Conservation (phyloP, 2,888 invertebrate genomes). For the Orthosia incerta region DNA sequence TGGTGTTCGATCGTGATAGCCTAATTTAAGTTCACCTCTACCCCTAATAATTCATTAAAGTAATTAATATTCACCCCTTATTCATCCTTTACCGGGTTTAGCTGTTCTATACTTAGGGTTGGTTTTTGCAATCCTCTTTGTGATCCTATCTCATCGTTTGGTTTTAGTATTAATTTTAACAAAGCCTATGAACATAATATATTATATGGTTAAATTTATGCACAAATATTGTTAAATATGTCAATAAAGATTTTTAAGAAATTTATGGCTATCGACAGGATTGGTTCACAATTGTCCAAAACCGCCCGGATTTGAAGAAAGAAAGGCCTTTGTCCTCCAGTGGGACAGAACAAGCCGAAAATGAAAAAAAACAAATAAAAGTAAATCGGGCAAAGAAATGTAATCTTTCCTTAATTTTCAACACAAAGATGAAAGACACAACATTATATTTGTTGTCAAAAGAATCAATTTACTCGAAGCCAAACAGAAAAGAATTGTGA, state of each 20-base stretch:
- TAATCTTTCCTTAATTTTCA: not conserved
- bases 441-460: conserved; percentile 71
- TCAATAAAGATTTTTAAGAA: no score
- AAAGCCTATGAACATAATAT: not conserved
- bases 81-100: conserved; percentile 24
- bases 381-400: not conserved
- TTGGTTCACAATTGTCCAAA: no score
- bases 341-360: no score
- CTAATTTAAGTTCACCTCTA: conserved; percentile 50
- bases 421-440: conserved; percentile 32
- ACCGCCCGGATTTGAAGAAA: no score
- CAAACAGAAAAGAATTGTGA: conserved; percentile 50
- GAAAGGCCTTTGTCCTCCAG: no score
- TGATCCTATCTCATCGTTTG: not conserved
- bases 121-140: not conserved
- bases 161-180: conserved; percentile 4
- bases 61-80: conserved; percentile 53
- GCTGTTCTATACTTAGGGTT: not conserved
- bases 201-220: no score
- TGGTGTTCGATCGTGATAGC: conserved; percentile 34
- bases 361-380: no score
- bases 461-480: conserved; percentile 70
- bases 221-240: no score
- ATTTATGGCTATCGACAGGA: no score
- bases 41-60: conserved; percentile 54